Percentiles rank a stretch among this genome's conserved stretches.
These are phyloP conservation scores for Channa argus DNA, from an alignment of 2,113 vertebrate species.

Conservation along the genomic window DNA sequence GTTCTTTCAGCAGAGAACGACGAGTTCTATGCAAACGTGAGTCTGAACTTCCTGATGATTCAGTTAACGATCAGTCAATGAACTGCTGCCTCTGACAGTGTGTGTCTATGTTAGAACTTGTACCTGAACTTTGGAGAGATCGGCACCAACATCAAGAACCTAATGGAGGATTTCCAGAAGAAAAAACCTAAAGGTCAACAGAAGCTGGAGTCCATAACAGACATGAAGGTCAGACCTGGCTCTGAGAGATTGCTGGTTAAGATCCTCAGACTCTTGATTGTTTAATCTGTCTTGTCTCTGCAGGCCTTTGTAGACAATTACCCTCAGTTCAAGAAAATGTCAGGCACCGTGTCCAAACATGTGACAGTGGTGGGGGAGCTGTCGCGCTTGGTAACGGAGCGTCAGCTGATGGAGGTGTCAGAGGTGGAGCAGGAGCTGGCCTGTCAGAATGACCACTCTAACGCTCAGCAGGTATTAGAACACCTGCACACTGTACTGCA, in stretches of 20 bases:
- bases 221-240: conserved; percentile 90
- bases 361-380: conserved; percentile 97
- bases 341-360: conserved; percentile 94
- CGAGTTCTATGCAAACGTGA: conserved; percentile 96
- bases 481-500: no score
- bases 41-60: conserved; percentile 49
- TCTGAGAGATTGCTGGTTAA: neutral
- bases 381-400: conserved; percentile 89
- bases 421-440: conserved; percentile 97
- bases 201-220: conserved; percentile 94
- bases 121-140: conserved; percentile 98
- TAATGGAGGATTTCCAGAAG: conserved; percentile 99
- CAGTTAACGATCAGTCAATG: no score
- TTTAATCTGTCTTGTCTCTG: neutral
- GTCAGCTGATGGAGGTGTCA: conserved; percentile 85
- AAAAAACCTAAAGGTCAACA: conserved; percentile 95
- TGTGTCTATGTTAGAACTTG: conserved; percentile 86
- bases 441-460: conserved; percentile 95
- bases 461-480: conserved; percentile 89
- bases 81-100: neutral
- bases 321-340: conserved; percentile 99
- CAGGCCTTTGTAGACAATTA: conserved; percentile 98
- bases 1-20: conserved; percentile 96
- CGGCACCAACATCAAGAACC: conserved; percentile 96
- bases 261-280: no score